These are phyloP conservation scores for Oscheius sp. DNA, from an alignment of 2,888 invertebrate genomes.

Conservation along the genomic window DNA sequence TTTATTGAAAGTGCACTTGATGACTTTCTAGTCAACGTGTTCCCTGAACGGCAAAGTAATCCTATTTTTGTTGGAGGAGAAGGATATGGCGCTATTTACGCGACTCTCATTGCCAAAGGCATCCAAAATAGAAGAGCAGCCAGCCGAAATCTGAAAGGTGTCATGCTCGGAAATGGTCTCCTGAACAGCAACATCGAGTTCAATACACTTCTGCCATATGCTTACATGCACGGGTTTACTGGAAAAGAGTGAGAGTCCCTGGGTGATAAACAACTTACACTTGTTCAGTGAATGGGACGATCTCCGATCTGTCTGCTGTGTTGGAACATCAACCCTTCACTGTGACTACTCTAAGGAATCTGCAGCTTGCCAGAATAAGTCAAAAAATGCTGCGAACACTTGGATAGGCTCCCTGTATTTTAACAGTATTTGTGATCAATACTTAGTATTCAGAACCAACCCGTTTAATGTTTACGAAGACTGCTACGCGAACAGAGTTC, in stretches of 20 bases:
- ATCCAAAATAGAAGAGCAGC: conserved; percentile 40
- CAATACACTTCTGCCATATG: conserved; percentile 51
- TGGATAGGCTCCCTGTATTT: conserved; percentile 31
- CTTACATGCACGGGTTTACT: conserved; percentile 53
- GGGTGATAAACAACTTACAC: neutral
- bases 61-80: conserved; percentile 51
- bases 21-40: conserved; percentile 74
- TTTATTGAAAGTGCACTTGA: conserved; percentile 73
- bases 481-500: conserved; percentile 45
- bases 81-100: conserved; percentile 49
- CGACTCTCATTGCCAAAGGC: conserved; percentile 34
- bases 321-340: conserved; percentile 37
- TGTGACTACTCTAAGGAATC: conserved; percentile 44
- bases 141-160: conserved; percentile 32
- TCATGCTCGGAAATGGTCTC: conserved; percentile 59
- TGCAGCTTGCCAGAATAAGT: conserved; percentile 38
- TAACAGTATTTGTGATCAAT: neutral
- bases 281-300: conserved; percentile 56
- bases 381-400: conserved; percentile 40
- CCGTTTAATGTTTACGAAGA: conserved; percentile 51
- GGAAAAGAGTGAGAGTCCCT: conserved; percentile 47
- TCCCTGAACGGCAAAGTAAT: conserved; percentile 73
- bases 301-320: conserved; percentile 48
- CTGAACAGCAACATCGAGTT: conserved; percentile 48
- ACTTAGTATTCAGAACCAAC: conserved; percentile 40